Evolutionary conservation across 2,113 vertebrate genomes (phyloP), one percentile per base, ranked within the genome.

Genomic region (Kobus ellipsiprymnus): DNA sequence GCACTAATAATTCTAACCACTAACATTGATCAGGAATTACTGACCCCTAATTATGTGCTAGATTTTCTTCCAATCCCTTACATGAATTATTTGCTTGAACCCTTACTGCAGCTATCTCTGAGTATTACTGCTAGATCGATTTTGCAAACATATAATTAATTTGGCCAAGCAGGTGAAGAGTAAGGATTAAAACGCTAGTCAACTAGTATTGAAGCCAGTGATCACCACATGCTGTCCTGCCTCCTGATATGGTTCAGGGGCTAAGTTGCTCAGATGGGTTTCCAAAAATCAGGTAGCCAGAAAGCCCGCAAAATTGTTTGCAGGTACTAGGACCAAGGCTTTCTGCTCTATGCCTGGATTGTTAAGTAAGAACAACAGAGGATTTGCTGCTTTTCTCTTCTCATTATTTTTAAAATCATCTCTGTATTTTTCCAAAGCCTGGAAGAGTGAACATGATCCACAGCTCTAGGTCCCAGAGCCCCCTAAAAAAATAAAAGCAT

Each of bases 61-160:
- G 23, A 11, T 9, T 55, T 60, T n/a, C 29, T 87, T 74, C 33
- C 80, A 74, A 30, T 30, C 7, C 36, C 78, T 81, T 78, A 30
- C 1, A 7, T 84, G 16, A 57, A 29, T 74, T 92, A 90, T 71
- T 64, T 80, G 40, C 77, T 4, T 55, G 19, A 96, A 74, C 5
- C 7, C 36, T 55, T 19, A 55, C 21, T 17, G 30, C 16, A 64
- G 27, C 21, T 29, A 67, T 60, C 25, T 91, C 6, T 23, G 16
- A 62, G 2, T 46, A 67, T 52, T 36, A 54, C 59, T 54, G 50
- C 36, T 27, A 74, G 7, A 16, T 87, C 62, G 8, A 19, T 36
- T 93, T 95, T 90, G 52, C 83, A 96, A 84, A 92, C 96, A 85
- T 90, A 55, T 90, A 87, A 57, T 16, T 87, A 94, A 84, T 27